Percentiles rank a stretch among this genome's conserved stretches.
These are phyloP conservation scores for Macrotrachela quadricornifera DNA, from an alignment of 1,140 invertebrate genomes.

Conservation along the genomic window DNA sequence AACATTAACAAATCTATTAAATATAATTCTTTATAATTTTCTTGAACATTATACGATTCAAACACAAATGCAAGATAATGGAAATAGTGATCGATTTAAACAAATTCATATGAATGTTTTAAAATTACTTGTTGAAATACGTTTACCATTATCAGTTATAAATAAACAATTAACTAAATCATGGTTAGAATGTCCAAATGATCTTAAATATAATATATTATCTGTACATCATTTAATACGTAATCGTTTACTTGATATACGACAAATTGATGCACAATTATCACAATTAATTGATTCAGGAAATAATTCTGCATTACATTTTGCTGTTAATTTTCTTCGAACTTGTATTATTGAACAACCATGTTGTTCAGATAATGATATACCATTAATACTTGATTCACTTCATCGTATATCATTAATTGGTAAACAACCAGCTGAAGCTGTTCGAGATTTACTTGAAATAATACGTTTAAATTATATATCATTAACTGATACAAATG, in stretches of 20 bases:
- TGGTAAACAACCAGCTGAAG: neutral
- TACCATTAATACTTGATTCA: neutral
- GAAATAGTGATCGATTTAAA: too few relatives aligned
- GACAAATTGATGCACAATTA: constrained; percentile 59
- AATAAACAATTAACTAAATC: neutral
- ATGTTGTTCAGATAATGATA: neutral
- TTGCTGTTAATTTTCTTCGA: constrained; percentile 73
- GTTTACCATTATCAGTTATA: too few relatives aligned
- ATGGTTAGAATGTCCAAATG: constrained; percentile 53
- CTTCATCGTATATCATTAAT: constrained; percentile 1
- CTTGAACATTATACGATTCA: too few relatives aligned
- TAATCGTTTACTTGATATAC: constrained; percentile 42
- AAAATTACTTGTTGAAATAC: too few relatives aligned
- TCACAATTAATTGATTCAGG: constrained; percentile 63
- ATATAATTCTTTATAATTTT: too few relatives aligned
- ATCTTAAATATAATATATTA: constrained; percentile 67
- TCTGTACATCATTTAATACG: constrained; percentile 67
- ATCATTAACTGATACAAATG: too few relatives aligned
- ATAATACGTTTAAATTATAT: constrained; percentile 14
- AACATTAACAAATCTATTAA: too few relatives aligned
- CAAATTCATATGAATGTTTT: too few relatives aligned
- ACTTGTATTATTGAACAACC: constrained; percentile 61
- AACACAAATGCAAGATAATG: too few relatives aligned
- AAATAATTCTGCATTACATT: constrained; percentile 57
- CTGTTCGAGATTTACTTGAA: constrained; percentile 17